Conservation (phyloP, 2,113 vertebrate genomes). For the Columba livia region DNA sequence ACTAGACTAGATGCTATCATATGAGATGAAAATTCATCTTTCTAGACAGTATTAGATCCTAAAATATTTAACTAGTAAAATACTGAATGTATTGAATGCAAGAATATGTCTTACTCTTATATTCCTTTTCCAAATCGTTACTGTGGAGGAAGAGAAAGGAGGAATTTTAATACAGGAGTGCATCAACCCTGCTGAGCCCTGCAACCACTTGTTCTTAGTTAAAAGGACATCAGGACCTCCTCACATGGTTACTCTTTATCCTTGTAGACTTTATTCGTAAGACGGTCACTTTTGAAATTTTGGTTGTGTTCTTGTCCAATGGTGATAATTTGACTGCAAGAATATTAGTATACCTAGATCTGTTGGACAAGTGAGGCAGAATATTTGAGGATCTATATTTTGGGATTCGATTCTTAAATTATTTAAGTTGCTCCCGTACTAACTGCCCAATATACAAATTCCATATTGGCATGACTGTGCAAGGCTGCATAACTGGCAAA, state of each 20-base stretch:
- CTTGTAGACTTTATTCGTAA: not conserved
- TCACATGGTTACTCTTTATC: not conserved
- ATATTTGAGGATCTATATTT: not conserved
- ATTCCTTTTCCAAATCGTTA: not conserved
- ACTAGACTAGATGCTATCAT: not conserved
- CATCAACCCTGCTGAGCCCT: not conserved
- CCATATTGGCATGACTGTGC: not conserved
- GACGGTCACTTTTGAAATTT: not conserved
- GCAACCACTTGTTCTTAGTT: not conserved
- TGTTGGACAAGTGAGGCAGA: not conserved
- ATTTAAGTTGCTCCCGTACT: not conserved
- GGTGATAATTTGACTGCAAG: not conserved
- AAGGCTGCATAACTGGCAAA: not conserved
- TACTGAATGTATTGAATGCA: not conserved
- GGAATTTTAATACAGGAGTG: not conserved
- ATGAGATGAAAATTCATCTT: not conserved
- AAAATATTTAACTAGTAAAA: not conserved
- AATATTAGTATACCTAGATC: not conserved
- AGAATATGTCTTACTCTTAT: not conserved
- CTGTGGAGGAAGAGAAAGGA: not conserved
- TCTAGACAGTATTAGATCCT: not conserved
- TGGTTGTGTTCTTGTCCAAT: not conserved
- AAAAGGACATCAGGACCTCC: not conserved
- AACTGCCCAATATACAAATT: not conserved
- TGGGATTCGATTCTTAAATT: not conserved